Evolutionary conservation across 2,888 invertebrate genomes (phyloP), one percentile per base, ranked within the genome.

Genomic region (Augiades crinisus): DNA sequence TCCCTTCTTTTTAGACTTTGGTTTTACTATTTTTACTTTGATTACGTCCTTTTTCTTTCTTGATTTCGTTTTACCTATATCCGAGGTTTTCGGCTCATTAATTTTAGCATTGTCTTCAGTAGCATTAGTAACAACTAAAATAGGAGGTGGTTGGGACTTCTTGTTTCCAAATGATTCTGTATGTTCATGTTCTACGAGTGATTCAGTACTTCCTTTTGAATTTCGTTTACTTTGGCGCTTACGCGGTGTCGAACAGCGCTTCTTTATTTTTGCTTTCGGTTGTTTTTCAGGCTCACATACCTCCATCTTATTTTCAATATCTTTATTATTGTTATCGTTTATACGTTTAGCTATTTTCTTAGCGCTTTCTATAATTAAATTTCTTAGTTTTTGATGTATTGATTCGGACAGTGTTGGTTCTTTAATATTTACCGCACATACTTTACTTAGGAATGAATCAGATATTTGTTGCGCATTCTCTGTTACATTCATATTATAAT

Each of bases 1-100:
- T 13, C 58, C 58, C 10, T 52, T 51, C 43, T 56, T 63, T 61
- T 72, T 72, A 8, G 34, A 53, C 46, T 64, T 75, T 1, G 87
- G 87, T 53, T 73, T 78, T 6, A 67, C 56, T 60, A 88, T 87
- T 74, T 89, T 88, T 0, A 88, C 86, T 73, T 78, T 85, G 12
- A 88, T 86, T 0, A 87, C 55, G 43, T 86, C 79, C 61, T 83
- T 85, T 61, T 82, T 84, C 43, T 63, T 72, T 56, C 55, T 73
- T 2, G 54, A 58, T 63, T 67, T 72, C 13, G 56, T 40, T 54
- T 71, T 68, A 13, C 56, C 50, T 14, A 49, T 38, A 24, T 10
- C n/a, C 16, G 51, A 19, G 1, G 24, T 46, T 17, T 34, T 41
- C 14, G 30, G 22, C 34, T 47, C 54, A 14, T 47, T 43, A 2